phyloP scores from a whole-genome alignment of 92 coral and sea anemone genomes.

The Desmophyllum pertusum region DNA sequence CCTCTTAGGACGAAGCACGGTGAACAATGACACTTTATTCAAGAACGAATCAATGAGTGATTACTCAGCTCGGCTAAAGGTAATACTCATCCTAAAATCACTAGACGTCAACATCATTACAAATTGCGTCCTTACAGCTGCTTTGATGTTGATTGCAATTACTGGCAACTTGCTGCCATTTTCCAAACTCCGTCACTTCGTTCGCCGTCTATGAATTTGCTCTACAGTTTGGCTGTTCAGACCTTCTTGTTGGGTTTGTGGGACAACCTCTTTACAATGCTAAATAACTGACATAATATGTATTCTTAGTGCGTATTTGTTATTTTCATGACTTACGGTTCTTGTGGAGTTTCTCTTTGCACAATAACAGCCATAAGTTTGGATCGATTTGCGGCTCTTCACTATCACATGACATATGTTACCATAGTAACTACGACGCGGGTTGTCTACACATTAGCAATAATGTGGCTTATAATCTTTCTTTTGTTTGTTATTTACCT shows the following conservation, averaged over 20 bases:
- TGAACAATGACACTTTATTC: not conserved
- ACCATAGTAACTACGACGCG: constrained; percentile 4
- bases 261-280: not conserved
- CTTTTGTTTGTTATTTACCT: not conserved
- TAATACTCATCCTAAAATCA: not conserved
- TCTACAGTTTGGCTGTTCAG: constrained; percentile 8
- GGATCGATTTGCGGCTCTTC: constrained; percentile 21
- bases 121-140: not conserved
- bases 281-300: not conserved
- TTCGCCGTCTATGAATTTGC: not conserved
- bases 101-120: not conserved
- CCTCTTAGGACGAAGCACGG: too few species aligned
- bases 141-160: not conserved
- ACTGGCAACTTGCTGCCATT: not conserved
- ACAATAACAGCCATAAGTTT: constrained; percentile 2
- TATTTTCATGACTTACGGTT: not conserved
- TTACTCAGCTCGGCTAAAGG: not conserved
- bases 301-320: not conserved
- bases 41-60: not conserved
- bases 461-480: not conserved
- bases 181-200: not conserved
- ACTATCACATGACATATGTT: constrained; percentile 7
- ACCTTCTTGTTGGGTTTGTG: not conserved
- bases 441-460: not conserved
- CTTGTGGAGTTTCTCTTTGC: not conserved